Evolutionary conservation across 1,140 invertebrate genomes (phyloP), one percentile per base, ranked within the genome.

Genomic region (Anagrus nilaparvatae): DNA sequence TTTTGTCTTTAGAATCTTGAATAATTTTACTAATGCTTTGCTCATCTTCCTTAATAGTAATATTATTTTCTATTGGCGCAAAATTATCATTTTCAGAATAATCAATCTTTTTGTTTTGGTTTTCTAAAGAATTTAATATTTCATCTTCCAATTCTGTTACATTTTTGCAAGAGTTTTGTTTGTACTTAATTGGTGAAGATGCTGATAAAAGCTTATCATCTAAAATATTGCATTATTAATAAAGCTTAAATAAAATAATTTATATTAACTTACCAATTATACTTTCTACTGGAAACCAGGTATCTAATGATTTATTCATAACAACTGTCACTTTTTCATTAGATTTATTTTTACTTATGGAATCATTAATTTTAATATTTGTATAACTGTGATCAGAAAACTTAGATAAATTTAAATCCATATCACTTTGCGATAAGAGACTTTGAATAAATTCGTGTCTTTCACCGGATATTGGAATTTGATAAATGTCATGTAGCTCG

Each of bases 271-370:
- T 48, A 56, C 56, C 54, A 30, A 49, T 46, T 43, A 58, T 58
- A 42, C 48, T 51, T 52, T 58, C 56, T 14, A 56, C 36, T 3
- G 54, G 50, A 45, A 53, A 48, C 52, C 54, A 58, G 40, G 49
- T 30, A 27, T 49, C 28, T 3, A 33, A 24, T 16, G 19, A 44
- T 24, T 52, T 35, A 44, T 44, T 41, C 19, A 46, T 36, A 16
- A 43, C 35, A 10, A 43, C 17, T 29, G 37, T 47, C 1, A 23
- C 40, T 25, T 33, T 47, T 17, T 43, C 41, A 16, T 32, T 43
- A 17, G 31, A 9, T 18, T 24, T 46, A n/a, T 14, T 14, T 17
- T 29, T 28, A 14, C 20, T 18, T 20, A 23, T 25, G 9, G 12
- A 18, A 16, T 32, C 40, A 9, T 9, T 21, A 13, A 47, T 40